Conservation (phyloP, 2,888 invertebrate species). For the Athrips mouffetella region DNA sequence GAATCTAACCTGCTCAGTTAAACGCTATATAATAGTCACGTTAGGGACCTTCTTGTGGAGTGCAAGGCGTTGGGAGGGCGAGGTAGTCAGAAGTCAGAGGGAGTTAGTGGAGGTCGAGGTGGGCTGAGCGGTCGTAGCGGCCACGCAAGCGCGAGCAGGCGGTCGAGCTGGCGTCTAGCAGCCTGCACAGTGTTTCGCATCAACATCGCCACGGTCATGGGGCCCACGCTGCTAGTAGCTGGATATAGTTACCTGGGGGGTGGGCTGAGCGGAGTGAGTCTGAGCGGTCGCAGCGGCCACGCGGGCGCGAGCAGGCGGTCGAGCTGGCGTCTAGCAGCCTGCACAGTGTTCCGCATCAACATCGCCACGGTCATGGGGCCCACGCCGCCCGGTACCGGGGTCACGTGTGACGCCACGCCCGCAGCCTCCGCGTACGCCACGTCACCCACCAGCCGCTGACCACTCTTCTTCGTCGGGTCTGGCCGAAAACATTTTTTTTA, state of each 20-base stretch:
- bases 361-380: slow-evolving; percentile 99
- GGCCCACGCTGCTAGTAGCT: slow-evolving; percentile 98
- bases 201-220: slow-evolving; percentile 99
- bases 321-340: slow-evolving; percentile 84
- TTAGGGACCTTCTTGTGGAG: too few relatives aligned
- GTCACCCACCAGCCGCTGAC: slow-evolving; percentile 95
- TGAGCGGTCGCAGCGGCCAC: slow-evolving; percentile 86
- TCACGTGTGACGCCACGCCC: slow-evolving; percentile 90
- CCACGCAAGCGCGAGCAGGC: slow-evolving; percentile 82
- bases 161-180: slow-evolving; percentile 81
- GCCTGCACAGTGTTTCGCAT: slow-evolving; percentile 96
- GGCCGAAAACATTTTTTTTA: too few relatives aligned
- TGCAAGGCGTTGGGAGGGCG: too few relatives aligned
- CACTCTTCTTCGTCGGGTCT: slow-evolving; percentile 88
- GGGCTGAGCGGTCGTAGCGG: slow-evolving; percentile 83
- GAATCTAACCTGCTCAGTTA: too few relatives aligned
- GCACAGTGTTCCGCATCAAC: slow-evolving; percentile 96
- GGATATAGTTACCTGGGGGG: slow-evolving; percentile 96
- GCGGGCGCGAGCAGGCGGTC: slow-evolving; percentile 74
- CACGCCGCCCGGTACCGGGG: slow-evolving; percentile 97
- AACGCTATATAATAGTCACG: too few relatives aligned
- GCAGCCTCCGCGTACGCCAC: slow-evolving; percentile 91
- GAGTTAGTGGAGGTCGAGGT: slow-evolving; percentile 84
- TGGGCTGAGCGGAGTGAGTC: slow-evolving; percentile 81
- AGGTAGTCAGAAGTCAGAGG: too few relatives aligned